Conservation (phyloP, 2,797 vertebrate genomes). For the Melanotaenia parkinsoni region DNA sequence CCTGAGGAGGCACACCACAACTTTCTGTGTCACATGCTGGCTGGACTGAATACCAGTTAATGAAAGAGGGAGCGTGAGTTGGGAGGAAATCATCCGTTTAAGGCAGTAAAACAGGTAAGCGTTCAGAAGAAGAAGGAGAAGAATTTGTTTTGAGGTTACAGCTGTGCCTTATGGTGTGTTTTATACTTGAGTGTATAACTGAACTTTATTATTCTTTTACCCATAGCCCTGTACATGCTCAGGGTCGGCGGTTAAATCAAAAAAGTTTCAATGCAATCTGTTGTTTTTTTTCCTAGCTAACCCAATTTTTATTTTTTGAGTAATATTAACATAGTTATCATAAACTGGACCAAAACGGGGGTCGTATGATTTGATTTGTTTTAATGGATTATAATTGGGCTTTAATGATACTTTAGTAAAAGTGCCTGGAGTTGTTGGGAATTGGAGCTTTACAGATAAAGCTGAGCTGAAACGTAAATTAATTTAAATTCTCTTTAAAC, state of each 20-base stretch:
- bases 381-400: not conserved
- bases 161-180: not conserved
- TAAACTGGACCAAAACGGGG: too few species aligned
- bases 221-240: too few species aligned
- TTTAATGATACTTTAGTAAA: not conserved
- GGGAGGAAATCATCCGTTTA: constrained; percentile 5
- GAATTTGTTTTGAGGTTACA: constrained; percentile 3
- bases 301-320: not conserved
- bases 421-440: not conserved
- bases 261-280: too few species aligned
- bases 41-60: not conserved
- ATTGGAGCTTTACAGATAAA: too few species aligned
- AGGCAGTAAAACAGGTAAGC: constrained; percentile 50
- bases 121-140: not conserved
- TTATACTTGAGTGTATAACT: not conserved
- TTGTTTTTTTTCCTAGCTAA: not conserved
- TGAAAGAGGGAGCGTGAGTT: not conserved
- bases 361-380: not conserved
- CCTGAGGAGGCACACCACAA: constrained; percentile 4
- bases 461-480: not conserved
- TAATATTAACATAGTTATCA: too few species aligned
- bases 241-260: too few species aligned
- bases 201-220: not conserved
- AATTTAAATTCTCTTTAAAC: not conserved
- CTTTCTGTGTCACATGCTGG: not conserved